These are phyloP conservation scores for Oscheius sp. DNA, from an alignment of 2,888 invertebrate species.

Conservation along the genomic window DNA sequence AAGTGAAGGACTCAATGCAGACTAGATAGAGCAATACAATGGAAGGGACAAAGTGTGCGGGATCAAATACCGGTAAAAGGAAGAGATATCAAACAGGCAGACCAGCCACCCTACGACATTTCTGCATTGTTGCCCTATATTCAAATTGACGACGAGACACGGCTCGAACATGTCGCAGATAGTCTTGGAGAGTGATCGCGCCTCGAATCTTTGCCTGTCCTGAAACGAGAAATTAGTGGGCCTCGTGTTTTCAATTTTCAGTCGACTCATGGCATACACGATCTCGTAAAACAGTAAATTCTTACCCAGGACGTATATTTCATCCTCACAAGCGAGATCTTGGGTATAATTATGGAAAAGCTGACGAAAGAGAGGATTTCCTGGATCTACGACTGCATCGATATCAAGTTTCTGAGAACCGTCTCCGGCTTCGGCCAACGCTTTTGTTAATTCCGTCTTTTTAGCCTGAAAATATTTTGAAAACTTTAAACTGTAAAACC, in stretches of 20 bases:
- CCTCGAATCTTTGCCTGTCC: constrained; percentile 56
- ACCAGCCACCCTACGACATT: constrained; percentile 93
- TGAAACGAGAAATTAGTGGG: constrained; percentile 22
- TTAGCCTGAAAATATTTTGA: constrained; percentile 80
- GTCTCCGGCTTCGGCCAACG: constrained; percentile 78
- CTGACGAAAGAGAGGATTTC: constrained; percentile 62
- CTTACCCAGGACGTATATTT: constrained; percentile 96
- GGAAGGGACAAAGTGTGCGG: constrained; percentile 13
- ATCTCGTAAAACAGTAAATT: neutral
- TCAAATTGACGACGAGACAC: constrained; percentile 95
- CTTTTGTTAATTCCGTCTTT: constrained; percentile 86
- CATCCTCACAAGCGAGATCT: constrained; percentile 97
- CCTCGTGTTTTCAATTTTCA: too few relatives aligned
- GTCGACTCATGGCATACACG: too few relatives aligned
- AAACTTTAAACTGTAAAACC: neutral
- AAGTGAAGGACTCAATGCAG: constrained; percentile 15
- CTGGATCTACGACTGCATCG: constrained; percentile 51
- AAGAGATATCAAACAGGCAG: constrained; percentile 77
- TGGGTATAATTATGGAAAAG: constrained; percentile 77
- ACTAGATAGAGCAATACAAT: constrained; percentile 14
- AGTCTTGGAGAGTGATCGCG: constrained; percentile 89
- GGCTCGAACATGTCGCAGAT: constrained; percentile 93
- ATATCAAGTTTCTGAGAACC: constrained; percentile 15
- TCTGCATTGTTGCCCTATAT: constrained; percentile 92
- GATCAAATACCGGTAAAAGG: constrained; percentile 22